phyloP scores from a whole-genome alignment of 2,888 invertebrate genomes.

The Cerastis rubricosa region DNA sequence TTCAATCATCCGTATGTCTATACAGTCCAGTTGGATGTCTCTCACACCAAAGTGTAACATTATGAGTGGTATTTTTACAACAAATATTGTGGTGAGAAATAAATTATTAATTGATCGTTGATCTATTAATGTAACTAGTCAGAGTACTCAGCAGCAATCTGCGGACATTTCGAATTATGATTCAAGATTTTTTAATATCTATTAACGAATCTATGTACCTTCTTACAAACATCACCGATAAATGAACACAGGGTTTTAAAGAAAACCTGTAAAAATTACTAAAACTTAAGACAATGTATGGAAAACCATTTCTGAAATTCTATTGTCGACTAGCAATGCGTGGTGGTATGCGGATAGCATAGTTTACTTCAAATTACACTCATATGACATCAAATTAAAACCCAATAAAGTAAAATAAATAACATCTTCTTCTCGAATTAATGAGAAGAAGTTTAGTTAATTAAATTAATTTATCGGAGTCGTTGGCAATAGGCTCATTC shows the following conservation, averaged over 20 bases:
- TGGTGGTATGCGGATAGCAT: not conserved
- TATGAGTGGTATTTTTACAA: not conserved
- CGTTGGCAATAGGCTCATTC: no score
- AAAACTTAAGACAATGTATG: not conserved
- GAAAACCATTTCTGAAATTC: not conserved
- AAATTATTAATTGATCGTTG: no score
- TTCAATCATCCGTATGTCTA: constrained; percentile 63
- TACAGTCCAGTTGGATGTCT: constrained; percentile 29
- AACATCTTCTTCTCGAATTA: not conserved
- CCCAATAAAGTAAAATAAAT: not conserved
- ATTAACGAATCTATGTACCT: no score
- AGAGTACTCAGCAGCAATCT: no score
- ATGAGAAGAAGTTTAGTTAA: not conserved
- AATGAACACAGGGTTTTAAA: not conserved
- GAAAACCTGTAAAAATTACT: not conserved
- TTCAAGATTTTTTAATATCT: no score
- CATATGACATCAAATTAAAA: not conserved
- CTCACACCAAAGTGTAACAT: constrained; percentile 47
- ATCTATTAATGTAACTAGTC: not conserved
- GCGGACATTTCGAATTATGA: no score
- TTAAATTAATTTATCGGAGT: not conserved
- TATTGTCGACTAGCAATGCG: not conserved
- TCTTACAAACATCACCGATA: not conserved
- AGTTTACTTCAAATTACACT: not conserved
- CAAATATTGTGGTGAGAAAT: not conserved